These are phyloP conservation scores for Ochotona curzoniae DNA, from an alignment of 2,113 vertebrate genomes.

Conservation along the genomic window DNA sequence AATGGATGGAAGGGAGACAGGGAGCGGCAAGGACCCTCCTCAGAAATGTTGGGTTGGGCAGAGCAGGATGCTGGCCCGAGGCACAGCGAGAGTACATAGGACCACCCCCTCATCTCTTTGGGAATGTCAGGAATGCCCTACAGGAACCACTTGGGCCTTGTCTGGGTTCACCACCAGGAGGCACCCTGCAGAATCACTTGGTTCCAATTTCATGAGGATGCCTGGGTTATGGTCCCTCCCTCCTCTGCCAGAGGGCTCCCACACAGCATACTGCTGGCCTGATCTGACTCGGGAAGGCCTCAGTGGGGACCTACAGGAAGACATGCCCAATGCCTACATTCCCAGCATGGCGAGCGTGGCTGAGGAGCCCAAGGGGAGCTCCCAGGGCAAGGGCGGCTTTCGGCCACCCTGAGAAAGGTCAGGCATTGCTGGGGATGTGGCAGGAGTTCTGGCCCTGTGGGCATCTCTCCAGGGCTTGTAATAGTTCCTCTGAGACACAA, in stretches of 20 bases:
- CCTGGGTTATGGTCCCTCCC: neutral
- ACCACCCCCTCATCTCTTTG: no score
- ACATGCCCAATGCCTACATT: neutral
- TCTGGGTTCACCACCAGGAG: no score
- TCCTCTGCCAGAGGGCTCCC: neutral
- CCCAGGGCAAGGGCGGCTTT: neutral
- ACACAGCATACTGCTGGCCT: neutral
- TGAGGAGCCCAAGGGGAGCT: neutral
- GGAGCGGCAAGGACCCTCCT: neutral
- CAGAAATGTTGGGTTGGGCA: neutral
- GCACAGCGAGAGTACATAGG: neutral
- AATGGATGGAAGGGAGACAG: neutral
- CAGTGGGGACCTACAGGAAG: constrained; percentile 27
- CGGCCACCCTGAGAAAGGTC: constrained; percentile 66
- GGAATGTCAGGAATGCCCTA: no score
- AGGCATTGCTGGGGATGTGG: neutral
- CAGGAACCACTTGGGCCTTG: no score
- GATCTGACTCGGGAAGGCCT: neutral
- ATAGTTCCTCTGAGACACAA: constrained; percentile 41
- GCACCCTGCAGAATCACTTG: neutral
- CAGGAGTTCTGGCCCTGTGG: constrained; percentile 31
- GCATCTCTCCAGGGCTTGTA: constrained; percentile 43
- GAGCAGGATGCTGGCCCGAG: no score
- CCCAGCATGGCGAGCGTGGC: neutral
- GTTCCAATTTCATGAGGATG: neutral